A percentile compares a stretch with the other conserved stretches of the same genome.
Evolutionary conservation across 1,140 invertebrate genomes (phyloP).

Genomic region (Bombus polaris): DNA sequence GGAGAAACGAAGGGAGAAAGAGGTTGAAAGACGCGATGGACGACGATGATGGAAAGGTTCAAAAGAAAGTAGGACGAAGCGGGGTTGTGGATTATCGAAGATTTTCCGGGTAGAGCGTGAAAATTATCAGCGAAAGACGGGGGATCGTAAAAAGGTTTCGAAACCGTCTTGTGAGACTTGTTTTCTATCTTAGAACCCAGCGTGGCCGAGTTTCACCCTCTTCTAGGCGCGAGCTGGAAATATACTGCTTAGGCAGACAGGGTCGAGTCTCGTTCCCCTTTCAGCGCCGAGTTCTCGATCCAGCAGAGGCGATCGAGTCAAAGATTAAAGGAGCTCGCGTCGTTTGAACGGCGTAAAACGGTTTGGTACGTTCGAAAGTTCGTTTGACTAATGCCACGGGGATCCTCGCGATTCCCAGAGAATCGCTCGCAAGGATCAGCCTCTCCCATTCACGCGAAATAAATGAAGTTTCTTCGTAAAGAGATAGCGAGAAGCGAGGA

Average conservation of each 20-base stretch:
- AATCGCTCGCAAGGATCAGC: constrained; percentile 7
- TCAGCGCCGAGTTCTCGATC: not conserved
- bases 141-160: constrained; percentile 16
- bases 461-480: constrained; percentile 43
- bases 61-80: constrained; percentile 54
- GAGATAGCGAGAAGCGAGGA: not conserved
- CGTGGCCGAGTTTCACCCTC: not conserved
- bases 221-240: not conserved
- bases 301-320: constrained; percentile 9
- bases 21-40: not conserved
- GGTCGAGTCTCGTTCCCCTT: not conserved
- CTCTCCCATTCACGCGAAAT: constrained; percentile 34
- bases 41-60: constrained; percentile 23
- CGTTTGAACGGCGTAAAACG: constrained; percentile 19
- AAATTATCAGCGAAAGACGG: constrained; percentile 33
- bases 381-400: constrained; percentile 33
- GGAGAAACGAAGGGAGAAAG: not conserved
- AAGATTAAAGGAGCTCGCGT: constrained; percentile 26
- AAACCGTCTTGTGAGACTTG: constrained; percentile 1
- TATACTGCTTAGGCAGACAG: constrained; percentile 1
- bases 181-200: constrained; percentile 6
- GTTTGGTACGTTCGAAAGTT: constrained; percentile 1
- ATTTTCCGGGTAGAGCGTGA: constrained; percentile 19
- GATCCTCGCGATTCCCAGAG: constrained; percentile 13
- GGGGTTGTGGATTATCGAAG: constrained; percentile 57